These are phyloP conservation scores for Isoperla grammatica DNA, from an alignment of 2,888 invertebrate genomes.

Conservation along the genomic window DNA sequence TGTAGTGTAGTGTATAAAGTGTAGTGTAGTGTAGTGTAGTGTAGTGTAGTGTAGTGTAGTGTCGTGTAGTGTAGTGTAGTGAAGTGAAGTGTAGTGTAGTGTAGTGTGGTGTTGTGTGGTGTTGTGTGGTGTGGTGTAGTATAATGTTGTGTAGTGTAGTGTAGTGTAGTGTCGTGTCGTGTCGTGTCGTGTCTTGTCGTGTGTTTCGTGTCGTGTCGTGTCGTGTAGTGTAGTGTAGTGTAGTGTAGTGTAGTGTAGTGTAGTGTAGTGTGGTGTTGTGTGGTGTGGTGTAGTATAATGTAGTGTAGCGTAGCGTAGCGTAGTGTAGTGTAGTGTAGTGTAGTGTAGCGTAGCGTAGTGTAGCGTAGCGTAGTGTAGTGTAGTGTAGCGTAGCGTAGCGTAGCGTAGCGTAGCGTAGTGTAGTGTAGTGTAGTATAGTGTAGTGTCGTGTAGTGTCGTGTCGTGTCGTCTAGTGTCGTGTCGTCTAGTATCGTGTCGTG, in stretches of 20 bases:
- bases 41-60: no score
- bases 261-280: not conserved
- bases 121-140: not conserved
- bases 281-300: not conserved
- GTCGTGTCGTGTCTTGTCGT: not conserved
- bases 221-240: not conserved
- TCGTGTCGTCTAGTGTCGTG: not conserved
- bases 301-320: not conserved
- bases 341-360: not conserved
- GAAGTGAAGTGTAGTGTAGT: no score
- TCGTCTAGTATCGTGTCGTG: not conserved
- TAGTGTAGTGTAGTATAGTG: not conserved
- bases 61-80: no score
- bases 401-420: not conserved
- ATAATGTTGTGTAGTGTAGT: not conserved
- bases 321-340: not conserved
- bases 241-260: slow-evolving; percentile 4
- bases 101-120: not conserved
- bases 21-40: no score
- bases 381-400: not conserved
- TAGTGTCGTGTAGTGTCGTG: not conserved
- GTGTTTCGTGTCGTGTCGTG: not conserved
- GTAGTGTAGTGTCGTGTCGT: not conserved
- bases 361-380: slow-evolving; percentile 4
- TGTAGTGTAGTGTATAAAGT: no score